Base-by-base conservation (phyloP, 30 jellyfish, hydroid and myxozoan genomes). In the Catostylus mosaicus region DNA sequence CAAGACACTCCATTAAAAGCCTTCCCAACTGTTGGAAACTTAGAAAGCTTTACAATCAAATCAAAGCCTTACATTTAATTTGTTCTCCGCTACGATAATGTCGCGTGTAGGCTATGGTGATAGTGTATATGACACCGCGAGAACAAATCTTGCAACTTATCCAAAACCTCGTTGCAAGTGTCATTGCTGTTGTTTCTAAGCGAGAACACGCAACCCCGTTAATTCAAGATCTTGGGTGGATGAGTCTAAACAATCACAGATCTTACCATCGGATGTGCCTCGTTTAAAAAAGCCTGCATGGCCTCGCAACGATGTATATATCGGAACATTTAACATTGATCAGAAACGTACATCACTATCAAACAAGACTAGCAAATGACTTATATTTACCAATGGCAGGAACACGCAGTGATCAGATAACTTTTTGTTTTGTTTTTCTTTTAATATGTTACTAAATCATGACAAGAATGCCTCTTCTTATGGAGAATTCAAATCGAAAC, bases 1-100 rank as follows among this genome's bases (percentile, higher is more conserved):
- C 80, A 67, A 67, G 62, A 23, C 80, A 62, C 75, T 62, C 75
- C 30, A 16, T 29, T 67, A 9, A 64, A 67, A 67, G 62, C 80
- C 34, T 29, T 67, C 80, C 80, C 62, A 16, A 67, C 59, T 35
- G 67, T 34, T 30, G 10, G 33, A 38, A 67, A 35, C 62, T 30
- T 67, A 30, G 62, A 62, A 67, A 67, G n/a, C n/a, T n/a, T n/a
- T 67, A 14, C 12, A 62, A 62, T 29, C 23, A 3, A n/a, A 26
- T 32, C 75, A 62, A 62, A 62, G 29, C 29, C 75, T 62, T 11
- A 62, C 75, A 14, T 62, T 40, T 40, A 62, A 62, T 37, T 48
- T 64, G 22, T 48, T 64, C 26, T 56, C 69, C 26, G 69, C 69
- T 26, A 3, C 46, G 10, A 9, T 27, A 26, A 62, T 62, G 75